Conservation (phyloP, 1,140 invertebrate species). For the Theocolax elegans region DNA sequence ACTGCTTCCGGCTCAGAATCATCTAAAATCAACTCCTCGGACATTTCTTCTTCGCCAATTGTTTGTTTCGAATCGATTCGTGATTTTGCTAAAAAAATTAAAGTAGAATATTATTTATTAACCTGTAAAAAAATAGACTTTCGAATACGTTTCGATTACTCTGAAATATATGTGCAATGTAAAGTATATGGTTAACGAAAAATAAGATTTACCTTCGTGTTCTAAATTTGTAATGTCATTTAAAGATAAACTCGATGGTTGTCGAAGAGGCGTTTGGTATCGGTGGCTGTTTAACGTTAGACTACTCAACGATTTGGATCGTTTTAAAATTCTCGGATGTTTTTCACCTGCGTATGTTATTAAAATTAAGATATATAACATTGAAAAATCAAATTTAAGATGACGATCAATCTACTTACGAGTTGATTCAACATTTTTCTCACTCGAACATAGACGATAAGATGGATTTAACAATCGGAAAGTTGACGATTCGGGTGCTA, state of each 20-base stretch:
- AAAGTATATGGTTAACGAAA: neutral
- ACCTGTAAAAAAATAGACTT: no score
- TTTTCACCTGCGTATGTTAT: conserved; percentile 43
- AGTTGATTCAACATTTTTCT: conserved; percentile 16
- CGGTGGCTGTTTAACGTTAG: conserved; percentile 62
- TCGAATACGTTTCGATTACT: neutral
- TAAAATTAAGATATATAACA: no score
- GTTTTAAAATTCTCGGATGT: conserved; percentile 63
- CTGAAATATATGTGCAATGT: neutral
- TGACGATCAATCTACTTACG: conserved; percentile 8
- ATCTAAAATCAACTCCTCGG: conserved; percentile 53
- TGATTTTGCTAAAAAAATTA: conserved; percentile 31
- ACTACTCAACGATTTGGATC: conserved; percentile 80
- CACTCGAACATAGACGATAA: conserved; percentile 29
- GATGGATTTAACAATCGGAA: conserved; percentile 77
- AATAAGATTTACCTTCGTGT: conserved; percentile 48
- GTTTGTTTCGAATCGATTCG: conserved; percentile 52
- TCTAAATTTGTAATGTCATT: conserved; percentile 77
- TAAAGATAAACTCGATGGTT: conserved; percentile 78
- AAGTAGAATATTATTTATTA: no score
- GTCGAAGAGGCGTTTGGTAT: conserved; percentile 62
- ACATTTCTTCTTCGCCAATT: conserved; percentile 45
- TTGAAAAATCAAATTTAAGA: no score
- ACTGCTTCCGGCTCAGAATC: conserved; percentile 69
- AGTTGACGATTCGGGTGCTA: conserved; percentile 83